Evolutionary conservation across 2,888 invertebrate genomes (phyloP).

Genomic region (Gymnoscelis rufifasciata): DNA sequence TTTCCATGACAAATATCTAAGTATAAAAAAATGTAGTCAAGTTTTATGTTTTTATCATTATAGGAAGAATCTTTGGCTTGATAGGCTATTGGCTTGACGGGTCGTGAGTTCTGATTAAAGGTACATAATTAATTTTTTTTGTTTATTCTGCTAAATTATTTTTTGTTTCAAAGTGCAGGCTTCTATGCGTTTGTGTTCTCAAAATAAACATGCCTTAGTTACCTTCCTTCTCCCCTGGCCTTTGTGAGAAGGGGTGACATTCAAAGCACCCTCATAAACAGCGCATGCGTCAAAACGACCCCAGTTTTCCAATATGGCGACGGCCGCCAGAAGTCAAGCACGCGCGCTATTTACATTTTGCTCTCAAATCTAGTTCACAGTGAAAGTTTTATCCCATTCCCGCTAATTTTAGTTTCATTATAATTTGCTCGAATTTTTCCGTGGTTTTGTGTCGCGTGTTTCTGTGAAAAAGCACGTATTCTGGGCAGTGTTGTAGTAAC

Average conservation of each 20-base stretch:
- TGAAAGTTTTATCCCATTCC: conserved; percentile 16
- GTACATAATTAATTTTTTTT: too few relatives aligned
- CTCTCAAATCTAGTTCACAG: conserved; percentile 17
- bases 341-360: conserved; percentile 61
- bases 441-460: conserved; percentile 42
- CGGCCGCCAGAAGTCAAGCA: conserved; percentile 67
- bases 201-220: conserved; percentile 35
- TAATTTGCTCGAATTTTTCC: conserved; percentile 23
- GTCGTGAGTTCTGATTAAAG: too few relatives aligned
- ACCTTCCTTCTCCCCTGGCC: conserved; percentile 16
- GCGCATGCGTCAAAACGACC: conserved; percentile 68
- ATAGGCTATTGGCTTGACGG: too few relatives aligned
- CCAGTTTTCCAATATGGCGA: conserved; percentile 72
- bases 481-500: conserved; percentile 41
- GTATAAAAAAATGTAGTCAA: too few relatives aligned
- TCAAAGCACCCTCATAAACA: conserved; percentile 45
- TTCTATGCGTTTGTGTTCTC: conserved; percentile 31
- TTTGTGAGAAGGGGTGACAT: conserved; percentile 40
- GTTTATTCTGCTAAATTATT: too few relatives aligned
- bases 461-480: conserved; percentile 41
- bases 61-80: too few relatives aligned
- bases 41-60: too few relatives aligned
- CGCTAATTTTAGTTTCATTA: conserved; percentile 25
- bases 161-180: conserved; percentile 27
- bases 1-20: too few relatives aligned